Percentiles rank a stretch among this genome's conserved stretches.
phyloP scores from a whole-genome alignment of 2,113 vertebrate genomes.

The Bubo blakistoni region DNA sequence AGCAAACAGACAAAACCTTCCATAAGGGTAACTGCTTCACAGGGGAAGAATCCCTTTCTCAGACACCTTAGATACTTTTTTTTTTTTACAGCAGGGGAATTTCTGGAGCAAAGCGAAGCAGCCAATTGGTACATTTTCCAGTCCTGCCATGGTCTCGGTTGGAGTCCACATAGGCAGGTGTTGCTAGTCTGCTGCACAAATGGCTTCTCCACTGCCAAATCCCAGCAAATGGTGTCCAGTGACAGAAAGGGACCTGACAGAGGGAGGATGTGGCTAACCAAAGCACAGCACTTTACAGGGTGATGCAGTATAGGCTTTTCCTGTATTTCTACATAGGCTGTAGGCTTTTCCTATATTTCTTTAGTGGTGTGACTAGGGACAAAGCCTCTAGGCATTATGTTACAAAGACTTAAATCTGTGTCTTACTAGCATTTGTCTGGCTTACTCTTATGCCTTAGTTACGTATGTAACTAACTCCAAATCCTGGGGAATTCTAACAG shows the following conservation, averaged over 20 bases:
- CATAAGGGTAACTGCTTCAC: not conserved
- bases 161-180: not conserved
- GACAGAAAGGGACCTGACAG: not conserved
- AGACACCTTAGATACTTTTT: not conserved
- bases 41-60: not conserved
- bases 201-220: not conserved
- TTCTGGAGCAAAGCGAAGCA: not conserved
- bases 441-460: not conserved
- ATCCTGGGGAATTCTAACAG: not conserved
- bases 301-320: not conserved
- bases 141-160: not conserved
- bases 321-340: not conserved
- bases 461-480: not conserved
- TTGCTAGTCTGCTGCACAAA: not conserved
- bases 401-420: not conserved
- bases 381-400: not conserved
- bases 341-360: not conserved
- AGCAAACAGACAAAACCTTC: not conserved
- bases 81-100: not conserved
- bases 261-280: not conserved
- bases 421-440: not conserved
- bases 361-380: not conserved
- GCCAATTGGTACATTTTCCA: too few species aligned
- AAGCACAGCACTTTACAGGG: rapidly evolving
- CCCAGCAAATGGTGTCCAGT: too few species aligned